Percentiles rank a stretch among this genome's conserved stretches.
These are phyloP conservation scores for Rhyzopertha dominica DNA, from an alignment of 1,140 invertebrate genomes.

Conservation along the genomic window DNA sequence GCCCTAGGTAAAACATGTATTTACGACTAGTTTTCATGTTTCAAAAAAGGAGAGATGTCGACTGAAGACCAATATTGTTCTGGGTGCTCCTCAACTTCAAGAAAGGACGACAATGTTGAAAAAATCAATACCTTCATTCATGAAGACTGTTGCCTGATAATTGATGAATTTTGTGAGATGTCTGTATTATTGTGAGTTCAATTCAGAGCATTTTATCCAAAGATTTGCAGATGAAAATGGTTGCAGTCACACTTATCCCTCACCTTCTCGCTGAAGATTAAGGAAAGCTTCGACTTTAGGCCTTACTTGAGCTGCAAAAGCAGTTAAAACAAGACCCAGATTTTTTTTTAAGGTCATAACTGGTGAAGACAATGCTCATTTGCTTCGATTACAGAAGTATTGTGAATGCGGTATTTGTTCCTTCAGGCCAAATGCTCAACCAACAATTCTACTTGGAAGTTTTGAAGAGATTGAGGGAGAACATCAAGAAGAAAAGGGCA, in stretches of 20 bases:
- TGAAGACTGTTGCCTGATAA: constrained; percentile 12
- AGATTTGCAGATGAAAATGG: constrained; percentile 12
- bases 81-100: too few species aligned
- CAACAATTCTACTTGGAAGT: constrained; percentile 15
- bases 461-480: constrained; percentile 15
- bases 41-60: too few species aligned
- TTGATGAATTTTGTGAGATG: constrained; percentile 1
- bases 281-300: constrained; percentile 6
- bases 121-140: constrained; percentile 11
- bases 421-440: constrained; percentile 8
- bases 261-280: constrained; percentile 4
- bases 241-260: constrained; percentile 11
- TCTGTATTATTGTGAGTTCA: constrained; percentile 11
- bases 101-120: too few species aligned
- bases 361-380: constrained; percentile 20
- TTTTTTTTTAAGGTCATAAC: constrained; percentile 20
- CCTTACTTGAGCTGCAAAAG: constrained; percentile 9
- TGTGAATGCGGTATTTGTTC: background rate
- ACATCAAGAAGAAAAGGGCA: constrained; percentile 14
- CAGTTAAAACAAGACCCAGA: constrained; percentile 22
- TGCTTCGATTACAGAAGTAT: constrained; percentile 5
- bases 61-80: too few species aligned
- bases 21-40: too few species aligned
- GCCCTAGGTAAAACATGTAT: too few species aligned
- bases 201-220: constrained; percentile 15